These are phyloP conservation scores for Pilophorus perplexus DNA, from an alignment of 2,888 invertebrate genomes.

Conservation along the genomic window DNA sequence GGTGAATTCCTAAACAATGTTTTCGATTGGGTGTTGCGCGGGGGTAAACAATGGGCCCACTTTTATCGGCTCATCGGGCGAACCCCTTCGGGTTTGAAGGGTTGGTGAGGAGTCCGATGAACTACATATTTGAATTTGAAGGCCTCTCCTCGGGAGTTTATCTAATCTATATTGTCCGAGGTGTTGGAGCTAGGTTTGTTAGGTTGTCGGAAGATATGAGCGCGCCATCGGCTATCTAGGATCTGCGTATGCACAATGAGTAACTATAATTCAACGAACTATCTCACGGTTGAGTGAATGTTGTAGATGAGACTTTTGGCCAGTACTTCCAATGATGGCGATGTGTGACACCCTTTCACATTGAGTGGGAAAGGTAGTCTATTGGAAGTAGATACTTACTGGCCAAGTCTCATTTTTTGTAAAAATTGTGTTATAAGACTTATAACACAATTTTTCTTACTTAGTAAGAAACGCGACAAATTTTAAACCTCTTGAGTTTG, in stretches of 20 bases:
- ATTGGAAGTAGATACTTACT: no score
- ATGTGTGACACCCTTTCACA: no score
- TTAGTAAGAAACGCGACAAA: no score
- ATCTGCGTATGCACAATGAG: no score
- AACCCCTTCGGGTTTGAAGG: background rate
- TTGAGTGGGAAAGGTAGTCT: no score
- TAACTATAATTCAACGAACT: slow-evolving; percentile 17
- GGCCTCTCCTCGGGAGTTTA: background rate
- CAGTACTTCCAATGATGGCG: no score
- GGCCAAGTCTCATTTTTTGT: no score
- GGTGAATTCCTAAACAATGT: slow-evolving; percentile 22
- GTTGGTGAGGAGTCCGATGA: no score
- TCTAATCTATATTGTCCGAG: slow-evolving; percentile 26
- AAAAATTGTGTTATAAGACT: no score
- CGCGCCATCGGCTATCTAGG: slow-evolving; percentile 11
- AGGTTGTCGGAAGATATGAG: background rate
- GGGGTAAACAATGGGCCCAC: slow-evolving; percentile 20
- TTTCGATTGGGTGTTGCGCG: slow-evolving; percentile 1
- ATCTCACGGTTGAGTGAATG: slow-evolving; percentile 15
- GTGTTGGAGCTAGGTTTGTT: slow-evolving; percentile 19
- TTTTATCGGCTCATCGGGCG: slow-evolving; percentile 23
- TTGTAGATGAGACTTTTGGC: no score
- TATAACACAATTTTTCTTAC: no score
- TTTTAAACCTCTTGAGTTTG: no score
- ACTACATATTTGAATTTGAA: slow-evolving; percentile 29